These are phyloP conservation scores for Parauchenoglanis punctatus DNA, from an alignment of 2,797 vertebrate species.

Conservation along the genomic window DNA sequence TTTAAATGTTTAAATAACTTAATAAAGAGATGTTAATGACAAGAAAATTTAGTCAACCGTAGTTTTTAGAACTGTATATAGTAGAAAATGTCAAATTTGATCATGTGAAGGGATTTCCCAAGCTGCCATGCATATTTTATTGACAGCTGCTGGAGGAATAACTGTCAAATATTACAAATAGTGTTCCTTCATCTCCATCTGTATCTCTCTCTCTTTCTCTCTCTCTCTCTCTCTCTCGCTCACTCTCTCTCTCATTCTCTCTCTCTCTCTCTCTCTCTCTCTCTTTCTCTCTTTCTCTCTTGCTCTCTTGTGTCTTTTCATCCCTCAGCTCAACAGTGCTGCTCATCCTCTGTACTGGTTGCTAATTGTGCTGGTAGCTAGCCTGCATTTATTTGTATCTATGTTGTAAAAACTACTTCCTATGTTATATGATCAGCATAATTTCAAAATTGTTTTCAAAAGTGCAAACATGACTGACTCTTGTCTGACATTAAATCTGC, in stretches of 20 bases:
- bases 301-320: neutral
- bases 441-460: neutral
- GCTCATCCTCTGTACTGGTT: neutral
- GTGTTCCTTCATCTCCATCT: conserved; percentile 18
- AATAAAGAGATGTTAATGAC: neutral
- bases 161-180: conserved; percentile 25
- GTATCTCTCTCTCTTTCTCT: conserved; percentile 20
- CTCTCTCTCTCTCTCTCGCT: conserved; percentile 12
- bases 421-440: neutral
- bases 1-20: neutral
- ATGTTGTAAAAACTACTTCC: neutral
- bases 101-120: conserved; percentile 8
- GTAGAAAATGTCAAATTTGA: neutral
- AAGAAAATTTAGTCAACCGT: neutral
- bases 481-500: neutral
- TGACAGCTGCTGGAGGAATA: conserved; percentile 28
- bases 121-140: conserved; percentile 2
- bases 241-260: neutral
- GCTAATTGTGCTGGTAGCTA: neutral
- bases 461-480: neutral
- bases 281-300: neutral
- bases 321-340: neutral
- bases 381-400: neutral
- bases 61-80: neutral
- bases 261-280: conserved; percentile 14